Base-by-base conservation (phyloP, 2,888 invertebrate species). In the Polyommatus icarus region DNA sequence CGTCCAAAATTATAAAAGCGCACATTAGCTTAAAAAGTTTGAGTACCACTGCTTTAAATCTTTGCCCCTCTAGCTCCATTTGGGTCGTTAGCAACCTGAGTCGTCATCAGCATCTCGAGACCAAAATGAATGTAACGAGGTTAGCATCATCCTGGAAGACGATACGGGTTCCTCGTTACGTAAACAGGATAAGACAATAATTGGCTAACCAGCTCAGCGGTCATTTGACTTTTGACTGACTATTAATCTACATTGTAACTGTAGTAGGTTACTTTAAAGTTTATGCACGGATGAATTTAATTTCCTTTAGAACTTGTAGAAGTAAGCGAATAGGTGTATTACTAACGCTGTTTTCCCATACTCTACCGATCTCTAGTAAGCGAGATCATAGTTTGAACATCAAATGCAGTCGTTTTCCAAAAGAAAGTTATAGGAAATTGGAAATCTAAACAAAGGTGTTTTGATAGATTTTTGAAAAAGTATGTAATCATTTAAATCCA, bases 151-250 rank as follows among this genome's bases (percentile, higher is more conserved):
- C 67, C 32, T 29, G 75, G 6, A 54, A 79, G 61, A 82, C 82
- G 84, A 87, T 87, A 86, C 88, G 85, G 87, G 88, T 83, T 79
- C 80, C 80, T 84, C 83, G 84, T 82, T 81, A 83, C 82, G 76
- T 87, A 88, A 90, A 83, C 91, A 91, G 92, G 92, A 92, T 90
- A 91, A 91, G 91, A 88, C 90, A 91, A 92, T 92, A 92, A 92
- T 91, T 91, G 92, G 84, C 89, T 90, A 85, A 79, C 79, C 78
- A 76, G 59, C 54, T 1, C 46, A 73, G 46, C 50, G 72, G 57
- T 59, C 78, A 54, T 75, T 75, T 75, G 75, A 75, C 75, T 18
- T 75, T 75, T 54, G 73, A 67, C 67, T 67, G 50, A 54, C 54
- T 75, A 72, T 40, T 72, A 20, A 72, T 72, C 40, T 72, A 72